Evolutionary conservation across 1,140 invertebrate genomes (phyloP).

Genomic region (Bombus pyrosoma): DNA sequence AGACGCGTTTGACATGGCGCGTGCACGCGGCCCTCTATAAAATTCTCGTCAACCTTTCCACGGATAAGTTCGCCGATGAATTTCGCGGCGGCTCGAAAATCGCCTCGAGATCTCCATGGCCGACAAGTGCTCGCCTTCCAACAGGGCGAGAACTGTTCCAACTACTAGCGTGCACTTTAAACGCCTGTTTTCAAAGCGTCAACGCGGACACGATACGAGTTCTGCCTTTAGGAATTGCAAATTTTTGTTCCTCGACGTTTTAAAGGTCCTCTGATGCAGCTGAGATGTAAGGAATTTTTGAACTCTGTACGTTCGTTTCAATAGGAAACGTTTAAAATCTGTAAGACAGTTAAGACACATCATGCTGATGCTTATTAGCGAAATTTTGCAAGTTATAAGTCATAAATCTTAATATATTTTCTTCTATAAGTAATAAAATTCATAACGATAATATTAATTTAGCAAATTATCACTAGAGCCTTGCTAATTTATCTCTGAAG

Average conservation of each 20-base stretch:
- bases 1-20: slow-evolving; percentile 43
- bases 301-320: not conserved
- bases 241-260: not conserved
- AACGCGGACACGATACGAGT: not conserved
- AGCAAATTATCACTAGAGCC: too few relatives aligned
- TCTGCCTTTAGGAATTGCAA: slow-evolving; percentile 17
- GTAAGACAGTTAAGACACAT: too few relatives aligned
- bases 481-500: too few relatives aligned
- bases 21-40: slow-evolving; percentile 26
- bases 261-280: not conserved
- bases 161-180: not conserved
- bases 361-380: too few relatives aligned
- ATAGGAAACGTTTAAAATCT: too few relatives aligned
- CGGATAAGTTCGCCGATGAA: slow-evolving; percentile 29
- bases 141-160: not conserved
- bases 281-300: not conserved
- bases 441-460: too few relatives aligned
- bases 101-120: slow-evolving; percentile 3
- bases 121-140: not conserved
- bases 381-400: too few relatives aligned
- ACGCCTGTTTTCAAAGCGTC: slow-evolving; percentile 11
- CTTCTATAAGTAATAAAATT: too few relatives aligned
- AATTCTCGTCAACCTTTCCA: slow-evolving; percentile 32
- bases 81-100: not conserved
- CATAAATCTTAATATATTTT: too few relatives aligned